These are phyloP conservation scores for Chesias legatella DNA, from an alignment of 2,888 invertebrate species.

Conservation along the genomic window DNA sequence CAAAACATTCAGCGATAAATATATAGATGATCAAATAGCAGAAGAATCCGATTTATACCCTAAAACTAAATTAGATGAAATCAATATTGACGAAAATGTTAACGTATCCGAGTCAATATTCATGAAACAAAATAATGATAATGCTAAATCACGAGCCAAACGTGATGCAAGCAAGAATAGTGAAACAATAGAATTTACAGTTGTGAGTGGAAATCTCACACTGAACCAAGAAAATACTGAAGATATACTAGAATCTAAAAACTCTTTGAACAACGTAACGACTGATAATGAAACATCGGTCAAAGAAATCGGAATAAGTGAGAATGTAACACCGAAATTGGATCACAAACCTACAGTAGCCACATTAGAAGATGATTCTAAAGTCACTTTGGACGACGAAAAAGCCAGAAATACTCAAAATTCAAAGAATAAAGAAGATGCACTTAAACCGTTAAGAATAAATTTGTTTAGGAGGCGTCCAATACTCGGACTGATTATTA, in stretches of 20 bases:
- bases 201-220: constrained; percentile 12
- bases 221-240: not conserved
- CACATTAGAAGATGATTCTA: not conserved
- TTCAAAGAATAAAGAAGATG: not conserved
- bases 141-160: constrained; percentile 3
- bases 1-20: not conserved
- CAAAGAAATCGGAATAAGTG: not conserved
- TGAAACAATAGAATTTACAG: constrained; percentile 6
- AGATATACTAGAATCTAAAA: not conserved
- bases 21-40: constrained; percentile 22
- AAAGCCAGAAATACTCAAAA: not conserved
- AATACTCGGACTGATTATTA: constrained; percentile 6
- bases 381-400: constrained; percentile 1
- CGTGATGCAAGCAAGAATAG: constrained; percentile 1
- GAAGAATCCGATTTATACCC: constrained; percentile 15
- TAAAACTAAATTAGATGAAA: not conserved
- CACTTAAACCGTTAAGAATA: constrained; percentile 1
- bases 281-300: not conserved
- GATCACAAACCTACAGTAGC: not conserved
- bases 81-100: not conserved
- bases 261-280: not conserved
- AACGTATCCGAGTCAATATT: too few relatives aligned
- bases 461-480: constrained; percentile 12
- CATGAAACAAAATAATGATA: not conserved
- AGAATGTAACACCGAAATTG: not conserved